A percentile compares a stretch with the other conserved stretches of the same genome.
Conservation (phyloP, 2,888 invertebrate genomes). For the Adelognathus sp. region DNA sequence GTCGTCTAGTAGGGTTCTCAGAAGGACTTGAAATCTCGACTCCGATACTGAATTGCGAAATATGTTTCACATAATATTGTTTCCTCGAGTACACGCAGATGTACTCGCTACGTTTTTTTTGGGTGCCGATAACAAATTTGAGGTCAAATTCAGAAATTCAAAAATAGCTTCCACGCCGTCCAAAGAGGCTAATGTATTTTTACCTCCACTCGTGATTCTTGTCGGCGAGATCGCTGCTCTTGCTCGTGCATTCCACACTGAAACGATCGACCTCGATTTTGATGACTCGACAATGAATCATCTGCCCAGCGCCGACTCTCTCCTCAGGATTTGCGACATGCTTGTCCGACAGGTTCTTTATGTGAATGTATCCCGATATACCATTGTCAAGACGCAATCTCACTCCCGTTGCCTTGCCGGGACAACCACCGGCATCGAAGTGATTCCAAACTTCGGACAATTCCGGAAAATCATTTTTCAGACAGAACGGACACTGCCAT, state of each 20-base stretch:
- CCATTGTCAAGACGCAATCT: slow-evolving; percentile 95
- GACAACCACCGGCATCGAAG: slow-evolving; percentile 97
- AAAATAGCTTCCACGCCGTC: too few species aligned
- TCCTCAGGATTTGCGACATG: slow-evolving; percentile 96
- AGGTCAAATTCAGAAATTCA: too few species aligned
- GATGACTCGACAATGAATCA: slow-evolving; percentile 93
- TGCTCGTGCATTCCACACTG: slow-evolving; percentile 95
- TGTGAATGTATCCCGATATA: slow-evolving; percentile 95
- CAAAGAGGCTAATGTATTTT: too few species aligned
- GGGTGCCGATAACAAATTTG: too few species aligned
- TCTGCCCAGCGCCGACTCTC: slow-evolving; percentile 91
- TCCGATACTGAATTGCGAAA: too few species aligned
- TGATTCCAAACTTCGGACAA: slow-evolving; percentile 99
- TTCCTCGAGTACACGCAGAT: too few species aligned
- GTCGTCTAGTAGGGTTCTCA: too few species aligned
- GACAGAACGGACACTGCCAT: slow-evolving; percentile 99
- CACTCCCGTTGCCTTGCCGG: slow-evolving; percentile 97
- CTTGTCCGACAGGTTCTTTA: slow-evolving; percentile 96
- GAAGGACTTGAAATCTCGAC: too few species aligned
- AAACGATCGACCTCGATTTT: slow-evolving; percentile 98
- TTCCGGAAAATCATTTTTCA: slow-evolving; percentile 97
- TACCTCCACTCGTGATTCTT: slow-evolving; percentile 94
- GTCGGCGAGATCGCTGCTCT: slow-evolving; percentile 95
- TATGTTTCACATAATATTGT: too few species aligned
- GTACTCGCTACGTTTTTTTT: too few species aligned